Conservation (phyloP, 1,140 invertebrate species). For the Brachionus sp. region DNA sequence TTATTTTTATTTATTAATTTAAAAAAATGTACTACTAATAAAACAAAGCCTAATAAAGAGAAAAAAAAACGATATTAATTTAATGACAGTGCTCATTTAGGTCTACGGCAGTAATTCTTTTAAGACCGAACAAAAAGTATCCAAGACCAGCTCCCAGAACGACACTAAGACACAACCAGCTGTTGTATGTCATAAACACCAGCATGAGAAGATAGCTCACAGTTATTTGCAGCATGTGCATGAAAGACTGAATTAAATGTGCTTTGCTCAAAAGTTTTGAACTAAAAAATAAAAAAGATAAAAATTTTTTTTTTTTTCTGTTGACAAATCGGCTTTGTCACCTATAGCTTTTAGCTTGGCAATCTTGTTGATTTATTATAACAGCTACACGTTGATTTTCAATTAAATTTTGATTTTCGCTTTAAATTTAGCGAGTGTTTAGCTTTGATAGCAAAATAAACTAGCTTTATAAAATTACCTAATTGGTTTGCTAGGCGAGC, state of each 20-base stretch:
- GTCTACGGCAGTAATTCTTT: slow-evolving; percentile 77
- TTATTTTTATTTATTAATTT: background rate
- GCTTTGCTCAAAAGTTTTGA: slow-evolving; percentile 50
- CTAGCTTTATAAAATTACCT: background rate
- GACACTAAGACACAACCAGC: slow-evolving; percentile 85
- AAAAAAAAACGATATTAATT: slow-evolving; percentile 43
- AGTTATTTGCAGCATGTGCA: slow-evolving; percentile 84
- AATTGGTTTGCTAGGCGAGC: background rate
- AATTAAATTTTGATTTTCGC: slow-evolving; percentile 36
- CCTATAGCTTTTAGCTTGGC: background rate
- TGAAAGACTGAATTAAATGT: slow-evolving; percentile 78
- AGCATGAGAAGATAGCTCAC: slow-evolving; percentile 91
- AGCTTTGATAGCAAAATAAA: background rate
- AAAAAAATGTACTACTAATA: background rate
- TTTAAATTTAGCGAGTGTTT: background rate
- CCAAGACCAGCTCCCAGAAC: slow-evolving; percentile 80
- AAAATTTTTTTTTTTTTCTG: no score
- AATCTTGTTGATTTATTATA: background rate
- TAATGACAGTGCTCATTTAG: slow-evolving; percentile 92
- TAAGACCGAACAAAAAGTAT: slow-evolving; percentile 91
- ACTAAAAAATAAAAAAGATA: slow-evolving; percentile 46
- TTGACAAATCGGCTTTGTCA: background rate
- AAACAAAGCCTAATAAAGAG: background rate
- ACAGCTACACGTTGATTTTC: background rate
- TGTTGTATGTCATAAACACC: slow-evolving; percentile 97